Base-by-base conservation (phyloP, 1,140 invertebrate genomes). In the Oryzaephilus surinamensis region DNA sequence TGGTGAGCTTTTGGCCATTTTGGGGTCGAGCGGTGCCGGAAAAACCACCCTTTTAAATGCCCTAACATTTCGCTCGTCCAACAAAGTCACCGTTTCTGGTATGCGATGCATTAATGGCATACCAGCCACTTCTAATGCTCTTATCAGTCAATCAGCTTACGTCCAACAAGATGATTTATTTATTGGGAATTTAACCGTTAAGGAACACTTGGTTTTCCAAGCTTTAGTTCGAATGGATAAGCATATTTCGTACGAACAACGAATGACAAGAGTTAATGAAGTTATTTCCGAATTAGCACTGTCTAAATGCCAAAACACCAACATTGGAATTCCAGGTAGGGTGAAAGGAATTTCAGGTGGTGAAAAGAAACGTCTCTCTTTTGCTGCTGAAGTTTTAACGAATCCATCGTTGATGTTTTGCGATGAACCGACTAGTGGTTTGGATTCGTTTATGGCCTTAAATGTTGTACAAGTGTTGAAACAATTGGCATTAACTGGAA, bases 101-200 rank as follows among this genome's bases (percentile, higher is more conserved):
- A 68, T 69, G 16, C 70, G 82, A 34, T 71, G 75, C 7, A 64
- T 86, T 1, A 89, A 89, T 47, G 84, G 82, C 3, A 66, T 72
- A 38, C 75, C 73, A 15, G 72, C 84, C 2, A 73, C 70, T 17
- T 64, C 73, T 8, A 76, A 76, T 30, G 70, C 75, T 2, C 64
- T 95, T 35, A 76, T 81, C 10, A 77, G 80, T 4, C 67, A 87
- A 8, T 90, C 85, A 30, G 94, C 90, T 0, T 97, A 97, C 54
- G 91, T 97, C 0, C 92, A 97, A 60, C 94, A 98, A 63, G 81
- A 91, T 45, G 90, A 95, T 63, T 62, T 94, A n/a, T 96, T 96
- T 58, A 83, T 95, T 40, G 87, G 85, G 1, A 90, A 84, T 1
- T 65, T 96, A n/a, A 95, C 90, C 0, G 89, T 93, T 2, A 71